Conservation (phyloP, 2,797 vertebrate genomes). For the Amniataba percoides region DNA sequence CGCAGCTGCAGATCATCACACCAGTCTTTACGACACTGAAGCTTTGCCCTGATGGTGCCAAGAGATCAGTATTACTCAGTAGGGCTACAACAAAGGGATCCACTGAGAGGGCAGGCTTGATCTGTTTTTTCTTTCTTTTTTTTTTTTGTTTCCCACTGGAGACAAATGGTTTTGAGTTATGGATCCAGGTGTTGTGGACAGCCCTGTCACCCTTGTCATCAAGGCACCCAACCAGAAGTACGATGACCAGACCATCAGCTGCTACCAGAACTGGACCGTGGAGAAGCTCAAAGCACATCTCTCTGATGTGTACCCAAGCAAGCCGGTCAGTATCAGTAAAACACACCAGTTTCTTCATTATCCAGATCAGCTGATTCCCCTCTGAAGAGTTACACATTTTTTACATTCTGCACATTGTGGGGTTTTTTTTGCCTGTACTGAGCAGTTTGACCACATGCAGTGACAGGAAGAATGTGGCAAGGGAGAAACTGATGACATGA, state of each 20-base stretch:
- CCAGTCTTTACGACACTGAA: neutral
- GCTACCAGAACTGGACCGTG: conserved; percentile 94
- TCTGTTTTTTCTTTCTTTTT: no score
- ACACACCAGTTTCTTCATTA: neutral
- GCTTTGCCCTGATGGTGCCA: conserved; percentile 2
- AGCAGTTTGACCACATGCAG: neutral
- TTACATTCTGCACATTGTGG: neutral
- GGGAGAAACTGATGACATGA: neutral
- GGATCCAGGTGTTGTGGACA: conserved; percentile 88
- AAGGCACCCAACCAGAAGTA: conserved; percentile 97
- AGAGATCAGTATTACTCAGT: neutral
- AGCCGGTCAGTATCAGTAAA: conserved; percentile 88
- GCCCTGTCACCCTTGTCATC: conserved; percentile 93
- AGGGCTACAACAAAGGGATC: neutral
- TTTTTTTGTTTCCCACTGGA: conserved; percentile 18
- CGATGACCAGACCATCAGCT: conserved; percentile 94
- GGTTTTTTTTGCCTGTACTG: neutral
- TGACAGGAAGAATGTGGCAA: neutral
- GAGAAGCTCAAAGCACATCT: conserved; percentile 93
- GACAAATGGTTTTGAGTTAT: conserved; percentile 79
- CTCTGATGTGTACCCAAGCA: conserved; percentile 93
- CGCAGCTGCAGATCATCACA: conserved; percentile 6
- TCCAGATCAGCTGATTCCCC: conserved; percentile 16
- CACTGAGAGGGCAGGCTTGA: neutral
- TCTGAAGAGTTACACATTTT: neutral